Percentiles rank a stretch among this genome's conserved stretches.
These are phyloP conservation scores for Stichodactyla mertensii DNA, from an alignment of 64 coral and sea anemone genomes.

Conservation along the genomic window DNA sequence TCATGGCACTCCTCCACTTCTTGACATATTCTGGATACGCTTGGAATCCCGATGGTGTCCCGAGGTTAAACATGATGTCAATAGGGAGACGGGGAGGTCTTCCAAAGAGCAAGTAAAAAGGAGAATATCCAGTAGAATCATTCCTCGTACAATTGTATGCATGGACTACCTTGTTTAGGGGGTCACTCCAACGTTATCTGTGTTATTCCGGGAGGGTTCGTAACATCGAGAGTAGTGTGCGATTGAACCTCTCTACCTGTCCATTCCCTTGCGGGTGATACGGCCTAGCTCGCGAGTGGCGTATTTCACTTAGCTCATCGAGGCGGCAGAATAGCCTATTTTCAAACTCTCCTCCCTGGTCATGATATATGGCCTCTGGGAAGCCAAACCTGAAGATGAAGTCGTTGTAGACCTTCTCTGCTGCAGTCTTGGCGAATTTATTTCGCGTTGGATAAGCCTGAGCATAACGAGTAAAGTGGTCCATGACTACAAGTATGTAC, in stretches of 20 bases:
- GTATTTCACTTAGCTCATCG: constrained; percentile 26
- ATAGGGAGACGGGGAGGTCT: constrained; percentile 7
- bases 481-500: constrained; percentile 34
- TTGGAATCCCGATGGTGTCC: neutral
- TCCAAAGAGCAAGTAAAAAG: constrained; percentile 37
- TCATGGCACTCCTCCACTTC: constrained; percentile 45
- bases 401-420: neutral
- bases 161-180: constrained; percentile 37
- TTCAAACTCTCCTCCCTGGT: constrained; percentile 36
- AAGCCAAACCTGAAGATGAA: constrained; percentile 38
- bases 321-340: constrained; percentile 22
- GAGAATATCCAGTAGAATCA: constrained; percentile 42
- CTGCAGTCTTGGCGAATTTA: constrained; percentile 18
- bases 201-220: constrained; percentile 35
- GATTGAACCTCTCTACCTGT: constrained; percentile 38
- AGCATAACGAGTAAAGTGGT: constrained; percentile 46
- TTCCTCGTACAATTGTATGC: constrained; percentile 35
- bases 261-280: constrained; percentile 39
- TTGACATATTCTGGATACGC: constrained; percentile 26
- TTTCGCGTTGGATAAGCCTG: constrained; percentile 26
- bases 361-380: constrained; percentile 35
- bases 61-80: constrained; percentile 15
- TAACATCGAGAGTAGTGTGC: constrained; percentile 25
- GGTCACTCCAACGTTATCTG: neutral
- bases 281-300: constrained; percentile 29